phyloP scores from a whole-genome alignment of 2,113 vertebrate genomes.

The Desmodus rotundus region DNA sequence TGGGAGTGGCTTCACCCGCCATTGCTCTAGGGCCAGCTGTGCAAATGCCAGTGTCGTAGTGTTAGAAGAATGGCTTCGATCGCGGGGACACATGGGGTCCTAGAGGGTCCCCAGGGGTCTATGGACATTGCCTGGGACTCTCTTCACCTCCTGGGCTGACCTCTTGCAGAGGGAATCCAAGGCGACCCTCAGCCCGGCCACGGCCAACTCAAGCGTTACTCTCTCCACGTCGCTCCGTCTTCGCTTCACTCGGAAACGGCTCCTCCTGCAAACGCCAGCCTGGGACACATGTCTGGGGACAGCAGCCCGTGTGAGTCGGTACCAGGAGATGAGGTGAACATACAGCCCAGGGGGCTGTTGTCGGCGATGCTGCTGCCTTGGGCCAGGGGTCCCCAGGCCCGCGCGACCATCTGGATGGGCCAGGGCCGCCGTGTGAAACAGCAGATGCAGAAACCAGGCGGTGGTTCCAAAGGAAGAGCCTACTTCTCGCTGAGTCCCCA shows the following conservation, averaged over 20 bases:
- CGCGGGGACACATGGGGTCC: too few relatives aligned
- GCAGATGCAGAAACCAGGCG: background rate
- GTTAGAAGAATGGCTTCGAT: background rate
- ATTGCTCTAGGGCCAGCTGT: too few relatives aligned
- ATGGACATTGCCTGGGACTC: background rate
- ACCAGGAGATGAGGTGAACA: background rate
- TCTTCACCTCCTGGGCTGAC: too few relatives aligned
- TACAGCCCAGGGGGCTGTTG: background rate
- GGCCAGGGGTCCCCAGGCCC: background rate
- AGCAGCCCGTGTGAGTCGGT: background rate
- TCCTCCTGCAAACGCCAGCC: too few relatives aligned
- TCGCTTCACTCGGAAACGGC: background rate
- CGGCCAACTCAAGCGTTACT: rapidly evolving
- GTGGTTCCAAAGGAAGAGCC: too few relatives aligned
- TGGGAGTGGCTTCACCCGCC: background rate
- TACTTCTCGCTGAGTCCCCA: background rate
- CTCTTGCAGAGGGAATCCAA: too few relatives aligned
- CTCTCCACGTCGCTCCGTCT: background rate
- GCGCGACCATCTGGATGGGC: background rate
- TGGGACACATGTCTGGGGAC: too few relatives aligned
- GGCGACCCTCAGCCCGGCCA: background rate
- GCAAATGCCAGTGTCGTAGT: too few relatives aligned
- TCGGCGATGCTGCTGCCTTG: background rate
- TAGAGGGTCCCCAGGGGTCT: background rate
- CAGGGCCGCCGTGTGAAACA: background rate